phyloP scores from a whole-genome alignment of 2,888 invertebrate species.

The Hyposoter didymator region DNA sequence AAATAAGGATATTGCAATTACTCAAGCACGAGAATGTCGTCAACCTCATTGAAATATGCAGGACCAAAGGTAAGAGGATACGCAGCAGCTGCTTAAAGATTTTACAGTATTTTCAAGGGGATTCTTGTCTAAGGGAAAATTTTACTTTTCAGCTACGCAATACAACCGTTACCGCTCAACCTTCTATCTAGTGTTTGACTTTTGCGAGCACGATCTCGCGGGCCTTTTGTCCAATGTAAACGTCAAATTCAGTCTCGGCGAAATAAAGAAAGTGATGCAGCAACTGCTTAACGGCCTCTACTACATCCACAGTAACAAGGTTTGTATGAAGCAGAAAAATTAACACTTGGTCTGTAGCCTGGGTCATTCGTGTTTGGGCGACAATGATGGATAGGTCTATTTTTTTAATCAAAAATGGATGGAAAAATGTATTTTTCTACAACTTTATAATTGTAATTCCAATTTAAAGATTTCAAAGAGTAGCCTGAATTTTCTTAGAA shows the following conservation, averaged over 20 bases:
- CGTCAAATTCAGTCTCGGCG: conserved; percentile 97
- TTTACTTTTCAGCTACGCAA: conserved; percentile 84
- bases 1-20: conserved; percentile 97
- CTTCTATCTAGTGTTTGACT: conserved; percentile 98
- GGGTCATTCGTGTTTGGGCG: too few relatives aligned
- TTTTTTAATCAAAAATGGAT: too few relatives aligned
- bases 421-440: too few relatives aligned
- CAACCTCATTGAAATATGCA: conserved; percentile 97
- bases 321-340: conserved; percentile 73
- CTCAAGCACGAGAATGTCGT: conserved; percentile 99
- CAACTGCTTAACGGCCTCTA: conserved; percentile 95
- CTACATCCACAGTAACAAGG: conserved; percentile 98
- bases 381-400: too few relatives aligned
- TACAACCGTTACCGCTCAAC: conserved; percentile 93
- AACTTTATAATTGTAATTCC: too few relatives aligned
- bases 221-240: conserved; percentile 97
- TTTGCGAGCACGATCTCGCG: conserved; percentile 99
- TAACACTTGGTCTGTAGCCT: too few relatives aligned
- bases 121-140: too few relatives aligned
- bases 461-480: too few relatives aligned
- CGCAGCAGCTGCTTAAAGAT: not conserved
- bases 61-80: conserved; percentile 91
- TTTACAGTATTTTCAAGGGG: too few relatives aligned
- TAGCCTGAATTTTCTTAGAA: too few relatives aligned
- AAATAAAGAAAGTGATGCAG: conserved; percentile 97